A percentile compares a stretch with the other conserved stretches of the same genome.
Conservation (phyloP, 2,888 invertebrate species). For the Poecilus cupreus region DNA sequence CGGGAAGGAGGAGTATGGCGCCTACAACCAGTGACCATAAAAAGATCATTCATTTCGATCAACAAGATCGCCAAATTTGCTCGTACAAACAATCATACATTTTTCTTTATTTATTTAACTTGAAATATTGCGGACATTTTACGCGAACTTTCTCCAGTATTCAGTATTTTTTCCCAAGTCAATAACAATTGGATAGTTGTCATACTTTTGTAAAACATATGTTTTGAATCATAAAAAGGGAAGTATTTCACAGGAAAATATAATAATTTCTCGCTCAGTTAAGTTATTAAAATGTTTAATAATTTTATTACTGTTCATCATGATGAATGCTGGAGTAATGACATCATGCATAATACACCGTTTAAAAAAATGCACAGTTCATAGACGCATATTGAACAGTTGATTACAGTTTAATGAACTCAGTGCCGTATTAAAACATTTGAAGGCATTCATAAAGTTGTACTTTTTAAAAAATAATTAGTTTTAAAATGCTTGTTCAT, state of each 20-base stretch:
- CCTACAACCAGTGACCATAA: constrained; percentile 39
- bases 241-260: background rate
- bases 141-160: constrained; percentile 1
- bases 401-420: constrained; percentile 37
- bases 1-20: constrained; percentile 53
- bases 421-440: constrained; percentile 3
- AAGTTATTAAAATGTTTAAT: background rate
- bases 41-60: constrained; percentile 25
- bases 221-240: background rate
- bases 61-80: background rate
- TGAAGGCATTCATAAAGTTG: background rate
- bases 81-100: background rate
- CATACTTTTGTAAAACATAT: constrained; percentile 15
- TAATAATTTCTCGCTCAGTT: background rate
- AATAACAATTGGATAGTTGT: background rate
- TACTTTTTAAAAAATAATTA: constrained; percentile 26
- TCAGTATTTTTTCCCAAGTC: background rate
- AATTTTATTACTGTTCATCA: background rate
- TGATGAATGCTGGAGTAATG: background rate
- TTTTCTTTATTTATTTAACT: background rate
- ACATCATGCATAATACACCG: constrained; percentile 23
- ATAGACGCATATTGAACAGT: constrained; percentile 29
- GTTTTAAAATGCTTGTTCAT: constrained; percentile 1
- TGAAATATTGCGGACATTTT: background rate
- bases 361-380: constrained; percentile 26